Conservation (phyloP, 2,888 invertebrate genomes). For the Polyommatus iphigenia region DNA sequence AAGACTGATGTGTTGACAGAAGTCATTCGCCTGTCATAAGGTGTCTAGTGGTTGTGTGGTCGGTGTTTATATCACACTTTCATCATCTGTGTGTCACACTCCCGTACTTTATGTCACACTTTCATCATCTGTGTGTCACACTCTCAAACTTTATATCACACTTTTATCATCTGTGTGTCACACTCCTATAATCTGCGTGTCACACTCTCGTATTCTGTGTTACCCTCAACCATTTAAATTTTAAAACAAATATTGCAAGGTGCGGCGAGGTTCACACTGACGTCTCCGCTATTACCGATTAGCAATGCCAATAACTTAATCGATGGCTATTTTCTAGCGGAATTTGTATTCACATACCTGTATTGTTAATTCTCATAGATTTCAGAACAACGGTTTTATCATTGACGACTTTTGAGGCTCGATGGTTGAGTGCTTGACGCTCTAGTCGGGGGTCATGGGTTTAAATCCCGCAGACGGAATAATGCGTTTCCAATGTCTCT, state of each 20-base stretch:
- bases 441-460: too few relatives aligned
- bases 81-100: not conserved
- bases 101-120: not conserved
- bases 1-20: too few relatives aligned
- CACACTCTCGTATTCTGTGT: not conserved
- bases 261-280: not conserved
- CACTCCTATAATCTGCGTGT: not conserved
- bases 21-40: too few relatives aligned
- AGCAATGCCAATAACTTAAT: slow-evolving; percentile 11
- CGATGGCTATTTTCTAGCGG: not conserved
- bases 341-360: not conserved
- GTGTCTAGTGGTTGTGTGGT: too few relatives aligned
- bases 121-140: not conserved
- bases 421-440: not conserved
- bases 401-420: not conserved
- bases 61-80: too few relatives aligned
- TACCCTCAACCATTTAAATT: not conserved
- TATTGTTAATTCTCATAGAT: not conserved
- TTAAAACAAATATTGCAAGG: too few relatives aligned
- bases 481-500: too few relatives aligned
- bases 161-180: not conserved
- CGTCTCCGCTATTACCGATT: not conserved
- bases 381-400: not conserved
- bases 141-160: not conserved
- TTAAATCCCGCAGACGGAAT: too few relatives aligned